These are phyloP conservation scores for Hippocampus abdominalis DNA, from an alignment of 2,113 vertebrate genomes.

Conservation along the genomic window DNA sequence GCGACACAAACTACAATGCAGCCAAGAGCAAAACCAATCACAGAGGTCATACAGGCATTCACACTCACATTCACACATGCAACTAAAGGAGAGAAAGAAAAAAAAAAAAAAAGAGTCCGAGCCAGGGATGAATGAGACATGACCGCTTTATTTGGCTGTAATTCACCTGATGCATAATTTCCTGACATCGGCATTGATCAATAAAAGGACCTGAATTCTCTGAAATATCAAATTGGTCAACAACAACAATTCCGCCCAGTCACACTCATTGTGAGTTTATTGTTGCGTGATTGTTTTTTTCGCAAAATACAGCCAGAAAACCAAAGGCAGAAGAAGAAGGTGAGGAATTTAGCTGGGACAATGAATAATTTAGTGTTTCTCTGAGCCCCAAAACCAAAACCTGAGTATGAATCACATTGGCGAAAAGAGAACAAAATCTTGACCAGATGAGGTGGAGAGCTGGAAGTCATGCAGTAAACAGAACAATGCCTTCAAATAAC, in stretches of 20 bases:
- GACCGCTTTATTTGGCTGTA: constrained; percentile 67
- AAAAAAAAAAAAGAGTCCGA: constrained; percentile 36
- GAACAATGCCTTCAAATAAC: constrained; percentile 67
- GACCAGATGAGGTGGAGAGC: constrained; percentile 47
- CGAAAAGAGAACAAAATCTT: constrained; percentile 10
- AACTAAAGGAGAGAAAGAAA: neutral
- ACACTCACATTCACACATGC: neutral
- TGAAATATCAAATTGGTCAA: constrained; percentile 51
- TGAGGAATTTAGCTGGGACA: neutral
- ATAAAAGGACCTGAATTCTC: constrained; percentile 55
- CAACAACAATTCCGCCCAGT: constrained; percentile 11
- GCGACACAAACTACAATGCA: constrained; percentile 37
- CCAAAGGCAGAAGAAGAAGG: neutral
- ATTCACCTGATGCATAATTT: constrained; percentile 64
- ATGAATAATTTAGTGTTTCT: constrained; percentile 26
- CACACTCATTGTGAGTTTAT: neutral
- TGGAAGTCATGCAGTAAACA: constrained; percentile 71
- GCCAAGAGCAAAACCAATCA: neutral
- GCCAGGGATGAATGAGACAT: constrained; percentile 35
- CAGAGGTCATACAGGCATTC: neutral
- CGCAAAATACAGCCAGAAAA: constrained; percentile 67
- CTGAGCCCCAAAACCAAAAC: constrained; percentile 40
- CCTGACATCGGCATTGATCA: constrained; percentile 61
- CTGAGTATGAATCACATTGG: constrained; percentile 50
- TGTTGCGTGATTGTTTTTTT: constrained; percentile 65